phyloP scores from a whole-genome alignment of 2,888 invertebrate genomes.

The Alviniconcha strummeri region DNA sequence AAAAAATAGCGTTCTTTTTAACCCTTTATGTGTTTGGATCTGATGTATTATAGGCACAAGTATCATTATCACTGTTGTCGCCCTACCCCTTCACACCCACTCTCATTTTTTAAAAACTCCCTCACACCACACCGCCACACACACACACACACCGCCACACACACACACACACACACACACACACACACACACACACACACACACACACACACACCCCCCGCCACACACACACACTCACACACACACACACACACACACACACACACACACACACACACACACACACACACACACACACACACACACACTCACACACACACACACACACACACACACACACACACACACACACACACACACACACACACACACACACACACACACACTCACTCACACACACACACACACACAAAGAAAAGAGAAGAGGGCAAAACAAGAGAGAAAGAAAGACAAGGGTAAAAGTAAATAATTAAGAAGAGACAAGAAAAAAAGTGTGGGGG shows the following conservation, averaged over 20 bases:
- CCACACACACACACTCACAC: conserved; percentile 14
- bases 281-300: conserved; percentile 14
- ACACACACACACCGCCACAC: neutral
- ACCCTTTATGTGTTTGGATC: too few species aligned
- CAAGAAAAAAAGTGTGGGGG: neutral
- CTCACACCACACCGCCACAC: too few species aligned
- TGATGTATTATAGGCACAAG: too few species aligned
- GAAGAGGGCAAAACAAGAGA: neutral
- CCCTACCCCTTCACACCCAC: too few species aligned
- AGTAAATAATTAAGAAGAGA: neutral
- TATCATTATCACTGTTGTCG: too few species aligned
- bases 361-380: conserved; percentile 1
- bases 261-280: neutral
- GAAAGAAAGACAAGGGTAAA: neutral
- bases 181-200: conserved; percentile 12
- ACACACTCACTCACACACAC: neutral
- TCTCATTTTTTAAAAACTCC: too few species aligned
- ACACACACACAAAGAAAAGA: neutral
- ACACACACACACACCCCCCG: conserved; percentile 3
- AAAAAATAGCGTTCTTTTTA: too few species aligned
- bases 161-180: conserved; percentile 14
- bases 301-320: conserved; percentile 8
- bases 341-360: conserved; percentile 13
- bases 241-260: neutral
- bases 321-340: conserved; percentile 5